These are phyloP conservation scores for Campoplex nolae DNA, from an alignment of 2,888 invertebrate genomes.

Conservation along the genomic window DNA sequence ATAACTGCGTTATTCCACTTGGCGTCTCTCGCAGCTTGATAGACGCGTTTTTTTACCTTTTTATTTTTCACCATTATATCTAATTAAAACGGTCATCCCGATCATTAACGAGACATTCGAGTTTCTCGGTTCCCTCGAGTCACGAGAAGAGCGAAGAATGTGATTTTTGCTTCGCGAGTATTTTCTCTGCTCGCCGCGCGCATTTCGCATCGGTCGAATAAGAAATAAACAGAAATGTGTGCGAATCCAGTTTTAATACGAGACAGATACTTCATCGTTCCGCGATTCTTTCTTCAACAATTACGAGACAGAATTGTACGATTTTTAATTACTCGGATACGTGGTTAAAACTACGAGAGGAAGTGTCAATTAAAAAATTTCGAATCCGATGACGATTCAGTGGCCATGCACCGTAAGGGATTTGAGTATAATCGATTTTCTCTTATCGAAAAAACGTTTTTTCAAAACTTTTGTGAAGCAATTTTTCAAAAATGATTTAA, in stretches of 20 bases:
- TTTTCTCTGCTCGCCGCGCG: neutral
- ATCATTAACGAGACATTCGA: conserved; percentile 55
- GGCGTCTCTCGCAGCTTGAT: conserved; percentile 7
- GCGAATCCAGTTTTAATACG: neutral
- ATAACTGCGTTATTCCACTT: conserved; percentile 31
- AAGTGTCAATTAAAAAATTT: neutral
- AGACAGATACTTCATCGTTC: neutral
- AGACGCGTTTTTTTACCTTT: conserved; percentile 15
- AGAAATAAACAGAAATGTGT: neutral
- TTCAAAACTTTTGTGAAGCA: too few species aligned
- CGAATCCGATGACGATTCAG: neutral
- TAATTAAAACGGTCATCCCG: conserved; percentile 59
- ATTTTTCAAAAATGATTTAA: too few species aligned
- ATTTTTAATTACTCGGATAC: neutral
- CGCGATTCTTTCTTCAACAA: neutral
- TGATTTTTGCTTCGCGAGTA: conserved; percentile 13
- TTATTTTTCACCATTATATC: conserved; percentile 39
- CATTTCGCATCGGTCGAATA: neutral
- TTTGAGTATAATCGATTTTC: too few species aligned
- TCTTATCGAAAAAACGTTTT: too few species aligned
- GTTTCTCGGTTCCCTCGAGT: neutral
- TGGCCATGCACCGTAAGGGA: too few species aligned
- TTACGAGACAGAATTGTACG: neutral
- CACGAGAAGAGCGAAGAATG: conserved; percentile 12
- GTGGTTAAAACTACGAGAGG: neutral